A percentile compares a stretch with the other conserved stretches of the same genome.
Conservation (phyloP, 2,888 invertebrate species). For the Cynaeus angustus region DNA sequence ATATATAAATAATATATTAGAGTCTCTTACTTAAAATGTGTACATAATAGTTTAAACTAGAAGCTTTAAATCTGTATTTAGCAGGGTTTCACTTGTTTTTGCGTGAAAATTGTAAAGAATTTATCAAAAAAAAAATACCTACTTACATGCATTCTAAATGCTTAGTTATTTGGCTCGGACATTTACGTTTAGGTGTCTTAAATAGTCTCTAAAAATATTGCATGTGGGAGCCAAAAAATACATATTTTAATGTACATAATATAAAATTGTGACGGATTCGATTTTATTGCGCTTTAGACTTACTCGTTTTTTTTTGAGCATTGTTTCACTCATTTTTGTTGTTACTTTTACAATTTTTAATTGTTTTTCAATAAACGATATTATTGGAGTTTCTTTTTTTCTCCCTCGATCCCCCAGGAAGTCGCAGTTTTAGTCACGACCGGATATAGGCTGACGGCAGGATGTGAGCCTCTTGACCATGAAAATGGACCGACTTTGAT, state of each 20-base stretch:
- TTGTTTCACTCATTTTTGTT: conserved; percentile 36
- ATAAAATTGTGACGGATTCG: conserved; percentile 22
- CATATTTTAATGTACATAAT: conserved; percentile 52
- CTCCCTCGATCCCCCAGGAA: conserved; percentile 28
- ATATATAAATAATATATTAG: conserved; percentile 46
- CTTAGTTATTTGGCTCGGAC: conserved; percentile 58
- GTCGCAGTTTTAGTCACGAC: conserved; percentile 33
- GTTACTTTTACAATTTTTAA: conserved; percentile 51
- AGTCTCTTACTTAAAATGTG: conserved; percentile 52
- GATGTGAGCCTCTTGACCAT: conserved; percentile 42
- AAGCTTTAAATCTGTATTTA: conserved; percentile 62
- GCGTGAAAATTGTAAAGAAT: conserved; percentile 50
- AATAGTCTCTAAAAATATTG: conserved; percentile 38
- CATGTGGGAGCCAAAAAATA: conserved; percentile 51
- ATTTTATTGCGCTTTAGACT: conserved; percentile 30
- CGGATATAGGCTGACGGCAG: conserved; percentile 29
- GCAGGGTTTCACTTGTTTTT: conserved; percentile 60
- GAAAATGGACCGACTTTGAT: conserved; percentile 36
- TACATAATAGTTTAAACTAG: conserved; percentile 58
- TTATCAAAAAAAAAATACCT: conserved; percentile 33
- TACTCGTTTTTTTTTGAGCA: conserved; percentile 10
- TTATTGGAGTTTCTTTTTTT: conserved; percentile 42
- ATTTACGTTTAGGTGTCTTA: conserved; percentile 48
- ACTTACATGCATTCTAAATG: conserved; percentile 58
- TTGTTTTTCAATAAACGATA: conserved; percentile 51